Conservation (phyloP, 2,888 invertebrate genomes). For the Drosophila lacicola region DNA sequence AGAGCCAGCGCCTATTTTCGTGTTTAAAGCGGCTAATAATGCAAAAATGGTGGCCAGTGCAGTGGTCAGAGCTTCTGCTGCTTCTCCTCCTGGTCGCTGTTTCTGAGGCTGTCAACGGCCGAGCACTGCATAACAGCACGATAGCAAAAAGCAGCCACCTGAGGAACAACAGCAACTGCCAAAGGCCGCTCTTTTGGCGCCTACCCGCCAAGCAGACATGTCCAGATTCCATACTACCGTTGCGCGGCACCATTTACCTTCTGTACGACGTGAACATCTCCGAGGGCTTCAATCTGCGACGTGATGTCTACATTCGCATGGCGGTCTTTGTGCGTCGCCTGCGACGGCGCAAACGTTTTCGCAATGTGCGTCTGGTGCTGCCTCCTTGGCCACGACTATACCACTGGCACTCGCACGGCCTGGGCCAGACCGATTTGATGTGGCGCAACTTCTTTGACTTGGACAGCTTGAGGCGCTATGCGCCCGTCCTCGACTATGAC, state of each 20-base stretch:
- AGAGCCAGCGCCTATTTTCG: conserved; percentile 44
- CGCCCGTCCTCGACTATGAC: conserved; percentile 92
- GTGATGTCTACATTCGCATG: conserved; percentile 97
- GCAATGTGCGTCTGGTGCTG: conserved; percentile 90
- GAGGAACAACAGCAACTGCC: conserved; percentile 34
- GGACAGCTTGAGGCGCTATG: conserved; percentile 90
- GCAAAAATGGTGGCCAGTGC: conserved; percentile 52
- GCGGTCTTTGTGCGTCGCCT: conserved; percentile 92
- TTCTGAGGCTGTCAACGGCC: conserved; percentile 2
- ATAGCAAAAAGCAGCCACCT: conserved; percentile 8
- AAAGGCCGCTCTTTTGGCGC: conserved; percentile 31
- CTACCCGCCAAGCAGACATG: conserved; percentile 36
- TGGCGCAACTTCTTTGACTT: conserved; percentile 96
- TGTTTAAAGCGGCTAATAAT: conserved; percentile 32
- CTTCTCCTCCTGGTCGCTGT: conserved; percentile 40
- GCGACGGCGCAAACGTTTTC: conserved; percentile 85
- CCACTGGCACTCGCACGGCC: conserved; percentile 92
- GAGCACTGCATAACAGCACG: conserved; percentile 25
- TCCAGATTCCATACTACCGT: conserved; percentile 45
- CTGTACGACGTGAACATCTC: conserved; percentile 97
- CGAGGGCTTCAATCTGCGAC: conserved; percentile 98
- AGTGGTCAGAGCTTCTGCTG: conserved; percentile 39
- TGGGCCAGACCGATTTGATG: conserved; percentile 87
- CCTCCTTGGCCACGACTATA: conserved; percentile 96
- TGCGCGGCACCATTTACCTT: conserved; percentile 86